These are phyloP conservation scores for Argyresthia albistria DNA, from an alignment of 2,888 invertebrate species.

Conservation along the genomic window DNA sequence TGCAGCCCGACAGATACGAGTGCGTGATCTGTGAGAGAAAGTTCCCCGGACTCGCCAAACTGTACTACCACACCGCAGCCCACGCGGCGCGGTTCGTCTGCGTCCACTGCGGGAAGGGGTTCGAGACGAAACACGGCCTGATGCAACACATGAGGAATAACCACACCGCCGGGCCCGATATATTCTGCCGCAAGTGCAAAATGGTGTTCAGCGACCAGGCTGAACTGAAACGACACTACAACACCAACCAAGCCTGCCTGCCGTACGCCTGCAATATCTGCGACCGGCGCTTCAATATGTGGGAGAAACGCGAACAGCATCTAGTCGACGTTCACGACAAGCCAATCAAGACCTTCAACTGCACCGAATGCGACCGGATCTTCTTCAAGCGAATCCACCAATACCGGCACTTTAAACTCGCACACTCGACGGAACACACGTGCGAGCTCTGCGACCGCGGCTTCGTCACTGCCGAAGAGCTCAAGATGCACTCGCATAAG, in stretches of 20 bases:
- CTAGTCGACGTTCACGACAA: constrained; percentile 8
- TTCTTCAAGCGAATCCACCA: constrained; percentile 6
- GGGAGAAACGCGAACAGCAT: constrained; percentile 6
- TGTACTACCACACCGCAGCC: constrained; percentile 4
- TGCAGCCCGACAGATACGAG: background rate
- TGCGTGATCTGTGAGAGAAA: constrained; percentile 5
- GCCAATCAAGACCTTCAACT: constrained; percentile 6
- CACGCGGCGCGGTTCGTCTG: constrained; percentile 9
- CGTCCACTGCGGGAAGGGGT: constrained; percentile 11
- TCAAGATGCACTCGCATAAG: constrained; percentile 5
- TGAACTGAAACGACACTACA: constrained; percentile 6
- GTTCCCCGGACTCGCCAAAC: background rate
- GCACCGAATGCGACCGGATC: constrained; percentile 9
- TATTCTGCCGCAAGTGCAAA: constrained; percentile 9
- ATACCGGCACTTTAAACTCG: constrained; percentile 9
- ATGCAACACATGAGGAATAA: background rate
- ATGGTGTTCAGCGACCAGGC: constrained; percentile 5
- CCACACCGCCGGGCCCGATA: background rate
- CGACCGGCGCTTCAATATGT: constrained; percentile 7
- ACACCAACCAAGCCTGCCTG: constrained; percentile 8
- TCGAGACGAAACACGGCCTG: constrained; percentile 8
- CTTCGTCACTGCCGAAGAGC: background rate
- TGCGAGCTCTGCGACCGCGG: constrained; percentile 10
- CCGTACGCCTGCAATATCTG: constrained; percentile 7
- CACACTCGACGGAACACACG: constrained; percentile 9